Evolutionary conservation across 2,888 invertebrate species (phyloP), one percentile per base, ranked within the genome.

Genomic region (Aleiodes leptofemur): DNA sequence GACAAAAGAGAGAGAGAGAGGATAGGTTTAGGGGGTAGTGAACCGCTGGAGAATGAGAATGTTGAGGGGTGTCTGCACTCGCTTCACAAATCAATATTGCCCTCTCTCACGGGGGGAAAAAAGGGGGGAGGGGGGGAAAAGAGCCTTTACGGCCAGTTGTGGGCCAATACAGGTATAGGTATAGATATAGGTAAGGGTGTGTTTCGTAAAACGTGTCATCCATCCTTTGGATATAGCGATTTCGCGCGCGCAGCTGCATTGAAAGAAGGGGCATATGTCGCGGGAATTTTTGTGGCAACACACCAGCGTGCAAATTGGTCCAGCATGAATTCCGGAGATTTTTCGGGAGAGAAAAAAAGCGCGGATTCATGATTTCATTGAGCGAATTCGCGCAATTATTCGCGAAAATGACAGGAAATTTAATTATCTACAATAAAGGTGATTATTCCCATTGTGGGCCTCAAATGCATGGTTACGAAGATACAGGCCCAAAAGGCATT

Each of bases 11-110:
- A 23, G 23, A 23, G 23, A 23, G 23, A 23, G 23, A 79, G 82
- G 73, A 48, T 76, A 61, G 68, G 68, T 76, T 73, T 75, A 73
- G 64, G 78, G 74, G 77, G 71, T 78, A 77, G 76, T 78, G 78
- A 78, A 79, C 77, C 76, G 73, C 74, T 23, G 23, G 23, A 23
- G 23, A 23, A 23, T 23, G 73, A 76, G 34, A 64, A 50, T 34
- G 68, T 56, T 43, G 66, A 82, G 80, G 81, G 83, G 80, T 79
- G 76, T 77, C 73, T 73, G 78, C 74, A 76, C 79, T 82, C 84
- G 81, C 81, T 83, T 81, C 81, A 82, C 87, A 86, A 87, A 87
- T 87, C 87, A 87, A 87, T 87, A 87, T 83, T 83, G n/a, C 57
- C 34, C 14, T 51, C 51, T 57, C 53, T 16, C 81, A 57, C 79